Evolutionary conservation across 2,797 vertebrate species (phyloP), one percentile per base, ranked within the genome.

Genomic region (Octomys mimax): DNA sequence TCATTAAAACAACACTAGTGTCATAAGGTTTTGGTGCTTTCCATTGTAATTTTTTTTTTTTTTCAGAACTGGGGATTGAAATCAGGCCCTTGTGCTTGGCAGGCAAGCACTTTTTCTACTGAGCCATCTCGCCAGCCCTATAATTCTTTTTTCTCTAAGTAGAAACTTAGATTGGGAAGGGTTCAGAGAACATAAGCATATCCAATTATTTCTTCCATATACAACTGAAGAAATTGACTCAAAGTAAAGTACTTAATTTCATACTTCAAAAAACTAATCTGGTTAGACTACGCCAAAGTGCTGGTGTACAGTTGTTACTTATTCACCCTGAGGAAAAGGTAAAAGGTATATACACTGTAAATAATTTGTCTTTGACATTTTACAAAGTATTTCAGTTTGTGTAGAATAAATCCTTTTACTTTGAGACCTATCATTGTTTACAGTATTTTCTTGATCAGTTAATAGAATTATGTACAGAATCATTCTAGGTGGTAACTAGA

Each of bases 301-400:
- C 61, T 62, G n/a, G 12, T 49, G 36, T 70, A 71, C 2, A 61
- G 36, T 16, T 92, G 36, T 16, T 92, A 82, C 10, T 89, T 83
- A 87, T 71, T 95, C 36, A 61, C 36, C 71, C n/a, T 33, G 80
- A 12, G 13, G 49, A n/a, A 66, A 91, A 33, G 3, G 68, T 4
- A 14, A 49, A 71, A 91, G 64, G 64, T 24, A 14, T 62, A 75
- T 57, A 68, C 39, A 70, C 73, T 33, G 28, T 66, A 22, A 21
- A 71, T 66, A 82, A 46, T 26, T 83, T 71, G 86, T 59, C 5
- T 89, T 6, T 9, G 80, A 62, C 75, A 31, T 81, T 81, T 93
- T 93, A 31, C 66, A 86, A 79, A 91, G 10, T 19, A 71, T 83
- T 95, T 94, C 33, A 39, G 18, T 89, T 66, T 85, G 18, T 61